Base-by-base conservation (phyloP, 2,113 vertebrate genomes). In the Corythoichthys intestinalis region DNA sequence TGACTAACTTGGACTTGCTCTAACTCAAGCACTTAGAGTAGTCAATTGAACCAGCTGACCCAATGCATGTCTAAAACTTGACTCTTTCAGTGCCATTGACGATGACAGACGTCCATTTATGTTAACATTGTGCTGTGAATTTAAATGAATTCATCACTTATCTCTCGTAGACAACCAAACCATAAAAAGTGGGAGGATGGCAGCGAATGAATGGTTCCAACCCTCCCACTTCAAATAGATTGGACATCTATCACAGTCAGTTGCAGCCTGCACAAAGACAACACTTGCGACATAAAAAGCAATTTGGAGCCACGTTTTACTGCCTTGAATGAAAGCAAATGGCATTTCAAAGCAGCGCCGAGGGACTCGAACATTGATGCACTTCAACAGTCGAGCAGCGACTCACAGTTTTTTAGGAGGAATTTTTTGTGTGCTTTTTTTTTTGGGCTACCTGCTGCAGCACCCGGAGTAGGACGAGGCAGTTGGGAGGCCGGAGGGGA, bases 381-480 rank as follows among this genome's bases (percentile, higher is more conserved):
- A 56, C 68, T 63, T 15, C 47, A 49, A 65, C 64, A 14, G 68
- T 46, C 8, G 66, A 28, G 53, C 9, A 12, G 20, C 28, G 53
- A 56, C 20, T 11, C 34, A 10, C 15, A 53, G 15, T 49, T 49
- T 49, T 49, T 54, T 2, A 28, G 53, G 20, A 2, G 20, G 17
- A 17, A 2, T 6, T 9, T 53, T 20, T 53, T n/a, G 20, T 28
- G 20, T 53, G 6, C 15, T n/a, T 28, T 56, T 56, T 56, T 28
- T 56, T n/a, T 56, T 34, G 53, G n/a, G 53, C 53, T 56, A 56
- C 20, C 53, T 61, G 37, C 59, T 3, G 39, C 59, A 41, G 91
- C 94, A 99, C 97, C 97, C 97, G 93, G 96, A 93, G 92, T 96
- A 97, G 86, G 97, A 94, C 79, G 97, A 91, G 93, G 94, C 93